Conservation (phyloP, 2,113 vertebrate species). For the Centropus bengalensis region DNA sequence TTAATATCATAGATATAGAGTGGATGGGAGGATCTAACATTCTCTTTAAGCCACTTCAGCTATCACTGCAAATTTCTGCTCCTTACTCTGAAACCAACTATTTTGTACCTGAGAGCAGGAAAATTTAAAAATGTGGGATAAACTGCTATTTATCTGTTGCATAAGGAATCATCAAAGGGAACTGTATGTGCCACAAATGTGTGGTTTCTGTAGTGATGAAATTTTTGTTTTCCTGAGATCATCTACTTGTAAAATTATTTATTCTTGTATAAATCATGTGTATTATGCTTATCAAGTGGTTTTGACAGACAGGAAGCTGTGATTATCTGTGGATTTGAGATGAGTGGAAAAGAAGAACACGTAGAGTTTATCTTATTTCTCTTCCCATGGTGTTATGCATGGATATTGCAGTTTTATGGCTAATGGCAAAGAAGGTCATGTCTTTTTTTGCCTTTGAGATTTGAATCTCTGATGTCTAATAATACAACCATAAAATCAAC, state of each 20-base stretch:
- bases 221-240: not conserved
- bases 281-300: not conserved
- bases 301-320: not conserved
- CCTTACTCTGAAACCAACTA: not conserved
- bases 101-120: not conserved
- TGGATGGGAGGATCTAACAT: not conserved
- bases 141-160: not conserved
- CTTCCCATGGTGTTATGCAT: not conserved
- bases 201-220: not conserved
- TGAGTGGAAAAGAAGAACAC: not conserved
- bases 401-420: not conserved
- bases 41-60: not conserved
- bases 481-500: not conserved
- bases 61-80: rapidly evolving
- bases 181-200: not conserved
- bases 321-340: not conserved
- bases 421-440: not conserved
- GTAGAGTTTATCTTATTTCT: not conserved
- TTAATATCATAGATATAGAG: not conserved
- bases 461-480: not conserved
- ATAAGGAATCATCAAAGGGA: not conserved
- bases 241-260: not conserved
- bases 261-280: not conserved
- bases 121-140: not conserved
- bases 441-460: not conserved